Base-by-base conservation (phyloP, 2,888 invertebrate species). In the Ectemnius cavifrons region DNA sequence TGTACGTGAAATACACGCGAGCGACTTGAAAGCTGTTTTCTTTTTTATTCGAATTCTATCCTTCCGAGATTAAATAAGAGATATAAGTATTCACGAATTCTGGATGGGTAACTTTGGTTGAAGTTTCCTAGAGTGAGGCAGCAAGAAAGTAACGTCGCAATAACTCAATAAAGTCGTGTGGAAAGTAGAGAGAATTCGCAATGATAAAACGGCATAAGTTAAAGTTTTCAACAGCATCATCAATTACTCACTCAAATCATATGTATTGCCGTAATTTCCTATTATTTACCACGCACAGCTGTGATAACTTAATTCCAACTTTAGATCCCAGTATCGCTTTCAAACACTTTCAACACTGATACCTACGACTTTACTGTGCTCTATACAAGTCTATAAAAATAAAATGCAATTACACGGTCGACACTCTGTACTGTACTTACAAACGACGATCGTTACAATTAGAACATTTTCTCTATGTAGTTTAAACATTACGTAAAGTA, bases 401-500 rank as follows among this genome's bases (percentile, higher is more conserved):
- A 79, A 78, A 78, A 79, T 75, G 58, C 56, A 77, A 77, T 77
- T 73, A 73, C 69, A 63, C 67, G 63, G 62, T 20, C 68, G 70
- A 70, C 37, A 37, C 65, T 77, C 77, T 64, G 62, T 23, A 45
- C 60, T 67, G 65, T 45, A 27, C 71, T 78, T 71, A 74, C 18
- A 66, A 64, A 73, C 71, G 66, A 74, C 57, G 63, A 49, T 78
- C 68, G 63, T 67, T 69, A 77, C 62, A 58, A 28, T n/a, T 67
- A 77, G 69, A 71, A 71, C 68, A 69, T 66, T 64, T 45, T 57
- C 47, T 20, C 73, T 77, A 67, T 47, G 61, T 67, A 45, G 28
- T 67, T 67, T 73, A 66, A 67, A 64, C 73, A 78, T 77, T 78
- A 75, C 60, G 63, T 64, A 72, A 68, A 69, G 69, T 75, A 79